Evolutionary conservation across 2,888 invertebrate genomes (phyloP), one percentile per base, ranked within the genome.

Genomic region (Fissipunctia ypsillon): DNA sequence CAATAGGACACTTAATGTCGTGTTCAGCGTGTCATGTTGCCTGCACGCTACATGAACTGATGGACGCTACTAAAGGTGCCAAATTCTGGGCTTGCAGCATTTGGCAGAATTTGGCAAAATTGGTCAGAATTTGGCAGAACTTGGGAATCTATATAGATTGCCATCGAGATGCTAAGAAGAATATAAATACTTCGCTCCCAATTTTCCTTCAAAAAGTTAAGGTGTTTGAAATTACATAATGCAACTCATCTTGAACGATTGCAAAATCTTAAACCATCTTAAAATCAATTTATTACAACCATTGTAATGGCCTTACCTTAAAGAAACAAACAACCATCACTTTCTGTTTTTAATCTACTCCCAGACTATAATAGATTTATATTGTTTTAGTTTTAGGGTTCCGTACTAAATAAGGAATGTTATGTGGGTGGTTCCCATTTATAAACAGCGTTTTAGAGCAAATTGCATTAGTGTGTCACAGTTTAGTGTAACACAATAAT

Each of bases 401-500:
- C 59, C 7, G 19, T 60, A 63, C 81, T 45, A 67, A 66, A 76
- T 59, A 64, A 28, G 78, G 72, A 54, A 64, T n/a, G 64, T 12
- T 3, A 48, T 31, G 83, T 87, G 64, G 86, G 86, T 77, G 74
- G 79, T 48, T 43, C 9, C 12, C 54, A 65, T 63, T 72, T 70
- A 74, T 64, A 66, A 78, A 78, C 31, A 22, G 28, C 28, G 57
- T 61, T 78, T 48, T 31, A 64, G 70, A 61, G 63, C 54, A 73
- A 78, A 83, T 73, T 74, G 43, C 77, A 86, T 88, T 86, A 81
- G 80, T 88, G 76, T 85, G 80, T 88, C 87, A 88, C 84, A 86
- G 75, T 69, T 76, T 56, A 76, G 73, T 73, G 38, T 68, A 78
- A 76, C 70, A 76, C 41, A 59, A 83, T 76, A n/a, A 74, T 45